These are phyloP conservation scores for Orthosia cruda DNA, from an alignment of 2,888 invertebrate species.

Conservation along the genomic window DNA sequence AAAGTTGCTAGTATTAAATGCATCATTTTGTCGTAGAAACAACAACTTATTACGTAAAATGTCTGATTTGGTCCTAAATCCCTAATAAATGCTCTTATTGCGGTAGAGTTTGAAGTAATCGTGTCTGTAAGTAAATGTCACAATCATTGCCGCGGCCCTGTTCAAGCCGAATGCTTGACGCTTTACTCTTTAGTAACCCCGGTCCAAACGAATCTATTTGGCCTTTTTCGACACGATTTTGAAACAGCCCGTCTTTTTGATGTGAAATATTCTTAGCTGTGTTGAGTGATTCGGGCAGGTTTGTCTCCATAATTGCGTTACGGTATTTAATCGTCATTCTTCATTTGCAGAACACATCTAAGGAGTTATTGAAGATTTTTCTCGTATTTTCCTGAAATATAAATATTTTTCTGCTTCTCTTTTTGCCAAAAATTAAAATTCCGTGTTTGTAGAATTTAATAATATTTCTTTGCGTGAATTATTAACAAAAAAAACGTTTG, in stretches of 20 bases:
- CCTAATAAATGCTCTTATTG: background rate
- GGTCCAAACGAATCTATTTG: slow-evolving; percentile 14
- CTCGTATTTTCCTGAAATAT: slow-evolving; percentile 13
- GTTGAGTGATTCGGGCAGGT: background rate
- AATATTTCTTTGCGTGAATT: slow-evolving; percentile 58
- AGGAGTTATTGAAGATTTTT: slow-evolving; percentile 57
- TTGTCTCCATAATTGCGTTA: slow-evolving; percentile 38
- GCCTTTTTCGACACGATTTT: slow-evolving; percentile 17
- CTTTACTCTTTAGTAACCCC: slow-evolving; percentile 4
- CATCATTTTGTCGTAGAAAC: no score
- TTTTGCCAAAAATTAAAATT: slow-evolving; percentile 52
- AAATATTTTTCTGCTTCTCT: slow-evolving; percentile 29
- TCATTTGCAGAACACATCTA: slow-evolving; percentile 41
- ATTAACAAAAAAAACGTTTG: slow-evolving; percentile 52
- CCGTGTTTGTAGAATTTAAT: slow-evolving; percentile 65
- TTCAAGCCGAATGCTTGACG: slow-evolving; percentile 3
- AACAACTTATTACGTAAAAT: no score
- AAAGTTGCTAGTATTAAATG: no score
- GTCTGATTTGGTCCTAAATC: no score
- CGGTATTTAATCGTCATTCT: slow-evolving; percentile 61
- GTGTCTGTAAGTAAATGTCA: background rate
- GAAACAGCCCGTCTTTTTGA: background rate
- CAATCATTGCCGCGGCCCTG: background rate
- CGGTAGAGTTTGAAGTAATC: background rate
- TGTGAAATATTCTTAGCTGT: no score